These are phyloP conservation scores for Macropodus opercularis DNA, from an alignment of 2,797 vertebrate species.

Conservation along the genomic window DNA sequence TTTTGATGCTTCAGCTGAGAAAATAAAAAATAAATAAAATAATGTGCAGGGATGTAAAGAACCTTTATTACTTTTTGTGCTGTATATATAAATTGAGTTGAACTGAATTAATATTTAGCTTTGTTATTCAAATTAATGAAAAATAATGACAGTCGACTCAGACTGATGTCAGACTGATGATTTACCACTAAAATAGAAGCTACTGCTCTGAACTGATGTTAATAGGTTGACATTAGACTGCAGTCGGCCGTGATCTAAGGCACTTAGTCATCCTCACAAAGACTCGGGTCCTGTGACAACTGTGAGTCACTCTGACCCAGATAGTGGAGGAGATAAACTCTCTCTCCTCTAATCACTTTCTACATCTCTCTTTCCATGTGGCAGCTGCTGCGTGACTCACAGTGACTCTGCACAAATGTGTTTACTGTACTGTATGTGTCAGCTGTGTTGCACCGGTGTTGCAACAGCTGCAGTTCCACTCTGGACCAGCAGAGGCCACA, in stretches of 20 bases:
- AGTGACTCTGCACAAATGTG: conserved; percentile 46
- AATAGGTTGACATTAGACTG: neutral
- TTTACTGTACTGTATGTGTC: conserved; percentile 6
- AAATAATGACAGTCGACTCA: too few species aligned
- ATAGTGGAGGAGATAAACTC: neutral
- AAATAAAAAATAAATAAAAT: too few species aligned
- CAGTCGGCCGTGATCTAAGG: neutral
- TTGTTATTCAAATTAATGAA: too few species aligned
- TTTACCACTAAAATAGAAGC: neutral
- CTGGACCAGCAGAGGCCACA: conserved; percentile 37
- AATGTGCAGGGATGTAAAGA: too few species aligned
- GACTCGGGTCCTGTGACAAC: neutral
- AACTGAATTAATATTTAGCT: too few species aligned
- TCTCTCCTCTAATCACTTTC: neutral
- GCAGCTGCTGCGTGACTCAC: conserved; percentile 47
- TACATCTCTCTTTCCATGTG: neutral
- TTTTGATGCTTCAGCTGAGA: too few species aligned
- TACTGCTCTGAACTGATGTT: neutral
- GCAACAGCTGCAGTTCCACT: conserved; percentile 46
- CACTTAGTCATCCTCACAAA: conserved; percentile 9
- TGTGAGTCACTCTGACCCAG: conserved; percentile 41
- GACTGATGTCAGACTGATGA: too few species aligned
- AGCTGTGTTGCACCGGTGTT: conserved; percentile 58
- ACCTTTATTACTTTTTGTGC: too few species aligned
- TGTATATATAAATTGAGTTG: too few species aligned